Evolutionary conservation across 1,140 invertebrate species (phyloP).

Genomic region (Tigriopus japonicus): DNA sequence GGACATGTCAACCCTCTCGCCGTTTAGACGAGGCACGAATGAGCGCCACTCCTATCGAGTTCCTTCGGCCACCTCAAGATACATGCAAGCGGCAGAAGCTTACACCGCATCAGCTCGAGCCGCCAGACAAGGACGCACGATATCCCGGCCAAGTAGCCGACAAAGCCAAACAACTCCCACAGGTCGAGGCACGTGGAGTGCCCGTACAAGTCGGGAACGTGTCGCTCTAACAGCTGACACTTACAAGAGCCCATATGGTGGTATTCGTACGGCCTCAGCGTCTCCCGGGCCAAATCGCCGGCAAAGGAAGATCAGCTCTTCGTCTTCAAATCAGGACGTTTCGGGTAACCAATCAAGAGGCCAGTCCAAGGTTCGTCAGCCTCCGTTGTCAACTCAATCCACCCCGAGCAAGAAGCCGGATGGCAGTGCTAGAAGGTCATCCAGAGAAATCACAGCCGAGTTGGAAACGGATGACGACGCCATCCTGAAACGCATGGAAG

Average conservation of each 20-base stretch:
- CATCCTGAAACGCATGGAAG: slow-evolving; percentile 15
- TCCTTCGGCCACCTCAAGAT: neutral
- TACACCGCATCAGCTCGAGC: neutral
- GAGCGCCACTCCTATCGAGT: too few species aligned
- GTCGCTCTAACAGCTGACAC: neutral
- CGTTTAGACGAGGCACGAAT: too few species aligned
- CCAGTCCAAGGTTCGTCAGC: neutral
- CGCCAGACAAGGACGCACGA: too few species aligned
- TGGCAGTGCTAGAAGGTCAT: neutral
- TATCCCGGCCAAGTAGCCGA: too few species aligned
- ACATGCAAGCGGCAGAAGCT: slow-evolving; percentile 14
- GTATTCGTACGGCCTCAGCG: neutral
- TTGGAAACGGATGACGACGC: slow-evolving; percentile 8
- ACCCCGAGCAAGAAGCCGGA: neutral
- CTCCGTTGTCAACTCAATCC: slow-evolving; percentile 5
- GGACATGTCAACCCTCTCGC: too few species aligned
- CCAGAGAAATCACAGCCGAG: neutral
- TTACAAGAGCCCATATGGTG: neutral
- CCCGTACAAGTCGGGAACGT: neutral
- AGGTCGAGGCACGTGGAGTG: neutral
- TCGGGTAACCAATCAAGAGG: neutral
- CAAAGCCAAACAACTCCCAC: too few species aligned
- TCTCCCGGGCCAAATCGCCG: neutral
- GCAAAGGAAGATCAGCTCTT: too few species aligned
- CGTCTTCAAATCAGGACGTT: too few species aligned